These are phyloP conservation scores for Corapipo altera DNA, from an alignment of 2,113 vertebrate species.

Conservation along the genomic window DNA sequence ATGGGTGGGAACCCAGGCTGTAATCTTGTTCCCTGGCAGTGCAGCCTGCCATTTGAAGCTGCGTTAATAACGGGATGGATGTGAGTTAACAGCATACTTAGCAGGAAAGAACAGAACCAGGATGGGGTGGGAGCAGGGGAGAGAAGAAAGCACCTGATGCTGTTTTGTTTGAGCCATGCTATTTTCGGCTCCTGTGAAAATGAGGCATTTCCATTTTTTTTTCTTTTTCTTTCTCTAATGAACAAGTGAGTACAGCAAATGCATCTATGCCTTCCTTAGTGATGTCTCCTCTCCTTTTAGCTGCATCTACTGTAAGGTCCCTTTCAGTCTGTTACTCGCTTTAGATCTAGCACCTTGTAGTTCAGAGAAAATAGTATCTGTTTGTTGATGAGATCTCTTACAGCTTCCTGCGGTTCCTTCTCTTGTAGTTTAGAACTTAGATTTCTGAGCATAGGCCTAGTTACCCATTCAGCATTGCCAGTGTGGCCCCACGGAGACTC, in stretches of 20 bases:
- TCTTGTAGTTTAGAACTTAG: neutral
- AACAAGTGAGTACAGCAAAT: constrained; percentile 34
- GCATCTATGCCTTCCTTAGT: neutral
- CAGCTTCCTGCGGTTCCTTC: neutral
- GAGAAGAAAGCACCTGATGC: neutral
- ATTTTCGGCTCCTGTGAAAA: constrained; percentile 37
- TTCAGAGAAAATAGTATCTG: neutral
- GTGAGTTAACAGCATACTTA: neutral
- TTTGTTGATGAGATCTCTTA: neutral
- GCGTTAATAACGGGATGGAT: neutral
- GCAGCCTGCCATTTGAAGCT: neutral
- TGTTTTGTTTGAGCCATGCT: constrained; percentile 27
- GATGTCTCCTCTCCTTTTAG: neutral
- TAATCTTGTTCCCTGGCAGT: neutral
- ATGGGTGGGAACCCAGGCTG: neutral
- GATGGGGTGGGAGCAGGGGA: neutral
- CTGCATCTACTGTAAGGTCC: neutral
- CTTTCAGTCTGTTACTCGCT: constrained; percentile 4
- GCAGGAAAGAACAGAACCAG: neutral
- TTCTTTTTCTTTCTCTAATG: neutral
- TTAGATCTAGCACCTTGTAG: neutral
- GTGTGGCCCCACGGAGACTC: neutral
- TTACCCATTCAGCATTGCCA: neutral
- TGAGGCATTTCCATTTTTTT: constrained; percentile 33
- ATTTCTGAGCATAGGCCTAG: neutral